Conservation (phyloP, 2,888 invertebrate species). For the Agriopis leucophaearia region DNA sequence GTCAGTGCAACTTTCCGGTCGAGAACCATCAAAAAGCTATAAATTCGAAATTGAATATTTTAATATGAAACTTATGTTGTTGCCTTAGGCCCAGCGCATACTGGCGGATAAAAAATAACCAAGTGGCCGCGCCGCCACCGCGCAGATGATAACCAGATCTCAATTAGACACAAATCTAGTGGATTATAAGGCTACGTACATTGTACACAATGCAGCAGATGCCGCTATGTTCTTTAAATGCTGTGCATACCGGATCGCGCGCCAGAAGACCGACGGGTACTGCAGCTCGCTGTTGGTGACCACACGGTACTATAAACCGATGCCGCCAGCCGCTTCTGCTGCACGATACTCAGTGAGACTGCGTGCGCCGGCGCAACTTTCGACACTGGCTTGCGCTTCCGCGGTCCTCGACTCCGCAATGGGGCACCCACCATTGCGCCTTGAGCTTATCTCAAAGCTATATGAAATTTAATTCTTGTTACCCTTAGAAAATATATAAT, state of each 20-base stretch:
- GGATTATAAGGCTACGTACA: background rate
- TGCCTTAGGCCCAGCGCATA: constrained; percentile 11
- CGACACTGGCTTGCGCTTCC: background rate
- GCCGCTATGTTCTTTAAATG: background rate
- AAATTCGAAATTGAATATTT: background rate
- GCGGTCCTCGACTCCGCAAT: background rate
- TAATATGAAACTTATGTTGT: background rate
- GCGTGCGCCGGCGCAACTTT: background rate
- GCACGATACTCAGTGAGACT: background rate
- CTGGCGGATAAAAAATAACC: constrained; percentile 7
- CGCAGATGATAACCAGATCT: too few relatives aligned
- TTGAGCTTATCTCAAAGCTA: constrained; percentile 11
- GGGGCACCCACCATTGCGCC: constrained; percentile 2
- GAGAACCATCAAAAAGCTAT: background rate
- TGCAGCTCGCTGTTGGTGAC: background rate
- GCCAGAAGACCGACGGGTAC: background rate
- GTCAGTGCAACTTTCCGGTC: too few relatives aligned
- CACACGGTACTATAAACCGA: constrained; percentile 5
- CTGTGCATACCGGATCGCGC: constrained; percentile 12
- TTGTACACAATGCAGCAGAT: background rate
- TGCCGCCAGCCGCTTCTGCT: background rate
- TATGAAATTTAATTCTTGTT: constrained; percentile 19
- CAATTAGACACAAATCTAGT: background rate
- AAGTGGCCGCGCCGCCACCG: background rate
- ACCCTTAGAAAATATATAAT: constrained; percentile 1